Base-by-base conservation (phyloP, 2,797 vertebrate genomes). In the Coilia nasus region DNA sequence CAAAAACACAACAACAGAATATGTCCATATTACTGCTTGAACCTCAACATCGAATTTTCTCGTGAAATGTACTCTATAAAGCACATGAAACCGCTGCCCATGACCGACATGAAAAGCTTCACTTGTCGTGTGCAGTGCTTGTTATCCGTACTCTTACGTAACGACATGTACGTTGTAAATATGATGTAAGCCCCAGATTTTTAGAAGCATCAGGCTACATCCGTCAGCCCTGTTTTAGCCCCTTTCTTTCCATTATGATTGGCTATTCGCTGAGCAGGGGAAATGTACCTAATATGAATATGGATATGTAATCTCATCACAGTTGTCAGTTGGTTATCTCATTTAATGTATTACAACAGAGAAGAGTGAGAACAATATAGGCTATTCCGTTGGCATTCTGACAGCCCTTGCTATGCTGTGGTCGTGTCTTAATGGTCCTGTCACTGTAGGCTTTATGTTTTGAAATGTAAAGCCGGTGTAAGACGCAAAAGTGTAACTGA, bases 121-220 rank as follows among this genome's bases (percentile, higher is more conserved):
- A 15, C 15, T 25, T 71, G 64, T 2, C 15, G 31, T 41, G 15
- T 23, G 21, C n/a, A 21, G 21, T 35, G 64, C 14, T 12, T 71
- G 64, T 17, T 25, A 71, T 31, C 31, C 67, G 64, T 41, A 19
- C 67, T 75, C 46, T 88, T 88, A 85, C 71, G 81, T 86, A 87
- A 89, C 78, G 44, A 31, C 64, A 82, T 75, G n/a, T n/a, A n/a
- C n/a, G 67, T 56, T 15, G 56, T 60, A 44, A 75, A 60, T 82
- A 14, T 78, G 46, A 71, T 88, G 14, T 83, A 57, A 83, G 83
- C 82, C 81, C 15, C 11, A 87, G 31, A 84, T 85, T 19, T 28
- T 78, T 28, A 75, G 23, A 71, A 64, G 28, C 47, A 71, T 83
- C 62, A 50, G 64, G 50, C 23, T 41, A 25, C 44, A 44, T 82